phyloP scores from a whole-genome alignment of 2,113 vertebrate genomes.

The Prochilodus magdalenae region DNA sequence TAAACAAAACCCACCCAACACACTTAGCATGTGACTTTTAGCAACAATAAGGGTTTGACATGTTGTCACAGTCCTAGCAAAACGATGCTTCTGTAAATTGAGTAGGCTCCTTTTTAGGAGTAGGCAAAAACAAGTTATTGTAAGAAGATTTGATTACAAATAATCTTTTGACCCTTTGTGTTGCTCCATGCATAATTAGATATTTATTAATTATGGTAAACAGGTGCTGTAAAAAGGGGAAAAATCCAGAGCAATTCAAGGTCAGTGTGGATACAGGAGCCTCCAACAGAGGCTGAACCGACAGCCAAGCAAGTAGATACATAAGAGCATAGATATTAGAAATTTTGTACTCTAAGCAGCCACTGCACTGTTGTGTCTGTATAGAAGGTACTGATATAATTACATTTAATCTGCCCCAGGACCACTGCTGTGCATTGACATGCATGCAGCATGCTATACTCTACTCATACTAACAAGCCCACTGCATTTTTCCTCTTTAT shows the following conservation, averaged over 20 bases:
- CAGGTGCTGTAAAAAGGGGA: too few species aligned
- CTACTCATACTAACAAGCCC: neutral
- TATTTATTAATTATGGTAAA: too few species aligned
- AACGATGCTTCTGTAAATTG: too few species aligned
- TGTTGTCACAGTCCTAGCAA: too few species aligned
- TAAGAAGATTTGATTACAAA: too few species aligned
- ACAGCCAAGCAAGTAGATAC: constrained; percentile 23
- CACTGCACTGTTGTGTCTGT: neutral
- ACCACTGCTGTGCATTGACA: constrained; percentile 7
- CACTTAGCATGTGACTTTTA: too few species aligned
- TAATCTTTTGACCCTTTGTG: too few species aligned
- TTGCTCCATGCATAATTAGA: too few species aligned
- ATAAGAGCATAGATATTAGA: constrained; percentile 26
- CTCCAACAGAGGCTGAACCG: constrained; percentile 29
- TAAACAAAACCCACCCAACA: too few species aligned
- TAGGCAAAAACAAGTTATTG: too few species aligned
- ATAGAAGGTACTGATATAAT: constrained; percentile 27
- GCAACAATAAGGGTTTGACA: too few species aligned
- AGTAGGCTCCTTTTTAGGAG: too few species aligned
- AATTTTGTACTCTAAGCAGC: neutral
- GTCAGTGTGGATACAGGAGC: constrained; percentile 3
- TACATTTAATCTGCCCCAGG: constrained; percentile 3
- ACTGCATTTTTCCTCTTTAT: neutral
- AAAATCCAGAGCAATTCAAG: constrained; percentile 8
- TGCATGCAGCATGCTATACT: constrained; percentile 17